Conservation (phyloP, 2,797 vertebrate genomes). For the Sternotherus odoratus region DNA sequence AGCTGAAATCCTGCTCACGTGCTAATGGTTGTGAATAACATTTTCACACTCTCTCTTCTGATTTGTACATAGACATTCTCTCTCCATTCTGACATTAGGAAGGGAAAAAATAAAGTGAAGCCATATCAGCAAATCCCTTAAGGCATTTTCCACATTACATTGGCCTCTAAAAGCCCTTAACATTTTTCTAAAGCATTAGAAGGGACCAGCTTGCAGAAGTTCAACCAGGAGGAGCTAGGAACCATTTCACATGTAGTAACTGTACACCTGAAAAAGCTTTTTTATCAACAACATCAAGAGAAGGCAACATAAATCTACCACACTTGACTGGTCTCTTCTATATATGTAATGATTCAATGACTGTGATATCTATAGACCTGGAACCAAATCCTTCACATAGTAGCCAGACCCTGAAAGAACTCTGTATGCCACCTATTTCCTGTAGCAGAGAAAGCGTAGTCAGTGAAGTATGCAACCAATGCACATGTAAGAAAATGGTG, state of each 20-base stretch:
- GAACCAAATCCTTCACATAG: neutral
- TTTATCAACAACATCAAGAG: neutral
- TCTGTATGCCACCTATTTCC: neutral
- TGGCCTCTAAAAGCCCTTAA: neutral
- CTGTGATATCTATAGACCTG: neutral
- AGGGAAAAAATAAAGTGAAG: neutral
- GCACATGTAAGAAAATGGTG: neutral
- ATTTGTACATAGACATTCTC: slow-evolving; percentile 28
- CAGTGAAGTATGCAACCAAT: neutral
- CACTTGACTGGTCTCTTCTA: neutral
- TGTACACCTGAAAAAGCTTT: neutral
- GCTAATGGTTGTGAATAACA: slow-evolving; percentile 40
- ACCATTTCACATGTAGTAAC: neutral
- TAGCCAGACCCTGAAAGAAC: neutral
- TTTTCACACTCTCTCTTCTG: slow-evolving; percentile 42
- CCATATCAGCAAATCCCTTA: neutral
- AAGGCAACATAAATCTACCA: neutral
- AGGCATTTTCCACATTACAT: neutral
- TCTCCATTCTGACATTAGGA: neutral
- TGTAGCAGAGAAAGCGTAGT: neutral
- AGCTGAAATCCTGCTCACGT: slow-evolving; percentile 32
- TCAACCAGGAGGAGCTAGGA: neutral
- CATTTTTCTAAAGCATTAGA: neutral
- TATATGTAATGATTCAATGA: neutral
- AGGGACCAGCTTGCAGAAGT: neutral